These are phyloP conservation scores for Chionomys nivalis DNA, from an alignment of 2,113 vertebrate species.

Conservation along the genomic window DNA sequence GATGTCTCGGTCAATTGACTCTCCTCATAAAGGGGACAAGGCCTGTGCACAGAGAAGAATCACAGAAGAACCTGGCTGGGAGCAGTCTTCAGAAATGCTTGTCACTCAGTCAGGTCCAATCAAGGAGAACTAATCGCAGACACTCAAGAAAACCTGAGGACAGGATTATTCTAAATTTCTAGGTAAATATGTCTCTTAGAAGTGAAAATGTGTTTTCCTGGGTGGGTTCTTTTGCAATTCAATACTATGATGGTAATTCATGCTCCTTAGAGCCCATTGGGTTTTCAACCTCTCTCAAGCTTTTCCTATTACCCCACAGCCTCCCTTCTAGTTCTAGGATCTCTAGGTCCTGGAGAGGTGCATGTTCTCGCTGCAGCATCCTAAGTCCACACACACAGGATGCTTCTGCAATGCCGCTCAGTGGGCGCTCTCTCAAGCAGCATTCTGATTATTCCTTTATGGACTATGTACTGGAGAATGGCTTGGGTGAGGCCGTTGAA, in stretches of 20 bases:
- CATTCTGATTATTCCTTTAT: background rate
- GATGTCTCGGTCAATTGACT: background rate
- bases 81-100: slow-evolving; percentile 20
- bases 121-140: slow-evolving; percentile 14
- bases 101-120: background rate
- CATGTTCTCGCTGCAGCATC: background rate
- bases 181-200: background rate
- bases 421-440: background rate
- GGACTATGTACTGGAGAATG: background rate
- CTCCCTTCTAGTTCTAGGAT: background rate
- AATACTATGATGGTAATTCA: background rate
- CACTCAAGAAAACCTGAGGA: background rate
- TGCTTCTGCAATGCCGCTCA: background rate
- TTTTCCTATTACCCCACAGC: background rate
- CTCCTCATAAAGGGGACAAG: background rate
- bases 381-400: background rate
- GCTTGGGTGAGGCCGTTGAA: background rate
- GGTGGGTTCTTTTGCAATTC: background rate
- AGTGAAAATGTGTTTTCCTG: background rate
- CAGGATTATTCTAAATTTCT: background rate
- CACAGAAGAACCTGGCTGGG: background rate
- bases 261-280: background rate
- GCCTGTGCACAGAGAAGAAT: background rate
- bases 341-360: background rate
- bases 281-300: background rate